Percentiles rank a stretch among this genome's conserved stretches.
Evolutionary conservation across 2,888 invertebrate genomes (phyloP).

Genomic region (Apamea sordens): DNA sequence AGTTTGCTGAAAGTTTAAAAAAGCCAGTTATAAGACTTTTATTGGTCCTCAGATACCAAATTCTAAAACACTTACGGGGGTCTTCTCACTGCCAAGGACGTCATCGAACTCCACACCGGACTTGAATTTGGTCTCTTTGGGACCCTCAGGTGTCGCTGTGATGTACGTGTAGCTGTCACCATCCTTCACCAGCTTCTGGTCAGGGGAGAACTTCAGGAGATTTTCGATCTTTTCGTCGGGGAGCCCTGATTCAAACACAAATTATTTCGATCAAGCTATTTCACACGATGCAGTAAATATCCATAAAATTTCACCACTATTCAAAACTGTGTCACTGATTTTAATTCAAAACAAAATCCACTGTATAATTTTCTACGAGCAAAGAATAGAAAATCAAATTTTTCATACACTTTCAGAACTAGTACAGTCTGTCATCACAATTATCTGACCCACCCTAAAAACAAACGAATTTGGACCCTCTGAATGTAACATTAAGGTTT

Average conservation of each 20-base stretch:
- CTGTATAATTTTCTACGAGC: neutral
- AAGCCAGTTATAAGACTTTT: neutral
- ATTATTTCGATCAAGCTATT: neutral
- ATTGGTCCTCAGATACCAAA: neutral
- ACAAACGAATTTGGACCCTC: no score
- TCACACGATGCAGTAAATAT: neutral
- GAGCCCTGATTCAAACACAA: slow-evolving; percentile 1
- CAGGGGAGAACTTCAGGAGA: slow-evolving; percentile 43
- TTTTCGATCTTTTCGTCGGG: slow-evolving; percentile 9
- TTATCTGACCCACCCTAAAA: no score
- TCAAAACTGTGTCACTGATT: neutral
- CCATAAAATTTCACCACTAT: neutral
- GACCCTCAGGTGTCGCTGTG: slow-evolving; percentile 39
- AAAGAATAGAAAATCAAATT: neutral
- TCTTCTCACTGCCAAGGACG: slow-evolving; percentile 44
- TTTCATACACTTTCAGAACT: neutral
- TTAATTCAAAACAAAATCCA: neutral
- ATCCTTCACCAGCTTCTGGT: slow-evolving; percentile 67
- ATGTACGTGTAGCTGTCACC: slow-evolving; percentile 73
- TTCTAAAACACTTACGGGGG: slow-evolving; percentile 31
- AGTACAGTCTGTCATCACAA: no score
- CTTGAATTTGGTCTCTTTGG: slow-evolving; percentile 69
- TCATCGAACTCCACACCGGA: slow-evolving; percentile 77
- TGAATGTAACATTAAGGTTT: no score
- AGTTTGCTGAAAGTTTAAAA: neutral